These are phyloP conservation scores for Sorex araneus DNA, from an alignment of 2,113 vertebrate species.

Conservation along the genomic window DNA sequence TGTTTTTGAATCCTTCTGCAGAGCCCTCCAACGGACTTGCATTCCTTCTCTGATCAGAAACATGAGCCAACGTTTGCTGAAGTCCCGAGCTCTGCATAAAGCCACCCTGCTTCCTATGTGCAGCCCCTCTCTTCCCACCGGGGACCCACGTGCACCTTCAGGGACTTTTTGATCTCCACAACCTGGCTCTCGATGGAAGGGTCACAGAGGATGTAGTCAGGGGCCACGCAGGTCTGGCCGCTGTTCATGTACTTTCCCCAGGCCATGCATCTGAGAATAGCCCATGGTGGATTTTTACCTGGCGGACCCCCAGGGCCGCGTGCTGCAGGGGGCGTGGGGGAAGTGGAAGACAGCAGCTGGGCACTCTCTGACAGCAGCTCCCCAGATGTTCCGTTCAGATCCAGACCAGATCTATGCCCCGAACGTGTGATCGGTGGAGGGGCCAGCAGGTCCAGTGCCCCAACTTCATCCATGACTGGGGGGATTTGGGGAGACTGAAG, in stretches of 20 bases:
- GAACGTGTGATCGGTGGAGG: neutral
- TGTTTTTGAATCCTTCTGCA: slow-evolving; percentile 1
- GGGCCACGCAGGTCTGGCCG: slow-evolving; percentile 96
- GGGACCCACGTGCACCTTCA: slow-evolving; percentile 87
- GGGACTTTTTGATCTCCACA: slow-evolving; percentile 91
- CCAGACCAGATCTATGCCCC: neutral
- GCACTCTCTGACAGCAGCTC: neutral
- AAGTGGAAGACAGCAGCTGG: neutral
- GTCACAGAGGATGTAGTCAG: slow-evolving; percentile 96
- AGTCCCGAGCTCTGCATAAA: too few species aligned
- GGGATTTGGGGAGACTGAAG: neutral
- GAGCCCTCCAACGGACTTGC: neutral
- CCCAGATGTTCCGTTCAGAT: neutral
- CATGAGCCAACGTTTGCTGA: neutral
- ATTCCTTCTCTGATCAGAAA: neutral
- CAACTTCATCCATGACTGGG: neutral
- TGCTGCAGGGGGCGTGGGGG: fast-evolving
- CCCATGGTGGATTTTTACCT: neutral
- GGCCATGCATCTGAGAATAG: slow-evolving; percentile 90
- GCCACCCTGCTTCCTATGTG: fast-evolving
- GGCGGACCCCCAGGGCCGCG: neutral
- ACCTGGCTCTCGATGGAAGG: slow-evolving; percentile 92
- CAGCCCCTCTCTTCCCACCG: fast-evolving
- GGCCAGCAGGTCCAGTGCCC: too few species aligned
- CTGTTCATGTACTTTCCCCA: slow-evolving; percentile 97